Evolutionary conservation across 35 echinoderm and acorn worm species (phyloP).

Genomic region (Heliocidaris erythrogramma): DNA sequence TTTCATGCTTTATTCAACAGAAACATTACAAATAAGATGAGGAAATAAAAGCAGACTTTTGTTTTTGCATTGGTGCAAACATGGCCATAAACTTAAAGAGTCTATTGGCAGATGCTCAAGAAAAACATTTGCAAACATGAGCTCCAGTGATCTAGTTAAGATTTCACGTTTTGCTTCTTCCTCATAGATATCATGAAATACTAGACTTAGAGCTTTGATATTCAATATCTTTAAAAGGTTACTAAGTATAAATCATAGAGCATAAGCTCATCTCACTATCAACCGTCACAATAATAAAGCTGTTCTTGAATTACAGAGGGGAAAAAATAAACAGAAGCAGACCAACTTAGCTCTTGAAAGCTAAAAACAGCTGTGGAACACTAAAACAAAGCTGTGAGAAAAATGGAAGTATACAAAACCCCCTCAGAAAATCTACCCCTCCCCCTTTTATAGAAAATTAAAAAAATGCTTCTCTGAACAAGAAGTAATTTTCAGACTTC

Average conservation of each 20-base stretch:
- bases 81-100: background rate
- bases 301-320: background rate
- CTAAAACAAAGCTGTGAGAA: too few relatives aligned
- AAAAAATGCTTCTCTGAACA: too few relatives aligned
- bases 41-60: background rate
- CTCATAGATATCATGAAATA: background rate
- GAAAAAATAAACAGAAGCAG: background rate
- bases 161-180: background rate
- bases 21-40: background rate
- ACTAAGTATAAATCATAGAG: background rate
- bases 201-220: background rate
- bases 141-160: background rate
- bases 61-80: background rate
- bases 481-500: too few relatives aligned
- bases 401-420: too few relatives aligned
- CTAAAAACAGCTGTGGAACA: background rate
- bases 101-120: background rate
- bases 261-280: background rate
- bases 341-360: background rate
- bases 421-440: too few relatives aligned
- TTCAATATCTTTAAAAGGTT: background rate
- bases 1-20: too few relatives aligned
- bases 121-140: background rate
- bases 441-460: too few relatives aligned
- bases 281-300: background rate